Evolutionary conservation across 1,140 invertebrate genomes (phyloP), one percentile per base, ranked within the genome.

Genomic region (Aphaenogaster rudis): DNA sequence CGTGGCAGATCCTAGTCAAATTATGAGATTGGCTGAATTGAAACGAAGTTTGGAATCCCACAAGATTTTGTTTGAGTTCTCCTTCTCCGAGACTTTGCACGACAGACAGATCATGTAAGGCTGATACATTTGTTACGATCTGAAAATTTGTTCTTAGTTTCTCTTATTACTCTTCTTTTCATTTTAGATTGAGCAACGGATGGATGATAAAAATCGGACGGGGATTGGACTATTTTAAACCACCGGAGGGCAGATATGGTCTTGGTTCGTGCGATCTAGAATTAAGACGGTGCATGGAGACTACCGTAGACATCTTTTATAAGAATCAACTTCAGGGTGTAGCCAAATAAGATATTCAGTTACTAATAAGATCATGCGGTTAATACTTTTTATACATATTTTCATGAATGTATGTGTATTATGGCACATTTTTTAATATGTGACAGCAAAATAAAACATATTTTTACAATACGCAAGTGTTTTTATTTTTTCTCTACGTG

Each of bases 121-220:
- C 88, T 81, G 33, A 42, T 13, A 64, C 21, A 42, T 3, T 36
- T 42, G 21, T 64, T 61, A 54, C 0, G 3, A 9, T 59, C 8
- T 21, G 9, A 45, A 69, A 39, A 76, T 71, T 21, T 67, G 36
- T 94, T 21, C 21, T 21, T 42, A 36, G 15, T 33, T 57, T 59
- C 64, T 42, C 17, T 61, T n/a, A 33, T 17, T 64, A 17, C 11
- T 3, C 17, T 6, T 66, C 54, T 52, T 48, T 61, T 61, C 76
- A 81, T 96, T 96, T 85, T 94, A 99, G 98, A 88, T 96, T 99
- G 79, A 98, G 97, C 94, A 98, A 97, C 93, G 98, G 98, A 1
- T 99, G 98, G 98, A 97, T 99, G n/a, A 97, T 99, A 45, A 99
- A 99, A 96, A 98, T 99, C 88, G 98, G 98, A 17, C 96, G 98